A percentile compares a stretch with the other conserved stretches of the same genome.
These are phyloP conservation scores for Andrena haemorrhoa DNA, from an alignment of 2,888 invertebrate genomes.

Conservation along the genomic window DNA sequence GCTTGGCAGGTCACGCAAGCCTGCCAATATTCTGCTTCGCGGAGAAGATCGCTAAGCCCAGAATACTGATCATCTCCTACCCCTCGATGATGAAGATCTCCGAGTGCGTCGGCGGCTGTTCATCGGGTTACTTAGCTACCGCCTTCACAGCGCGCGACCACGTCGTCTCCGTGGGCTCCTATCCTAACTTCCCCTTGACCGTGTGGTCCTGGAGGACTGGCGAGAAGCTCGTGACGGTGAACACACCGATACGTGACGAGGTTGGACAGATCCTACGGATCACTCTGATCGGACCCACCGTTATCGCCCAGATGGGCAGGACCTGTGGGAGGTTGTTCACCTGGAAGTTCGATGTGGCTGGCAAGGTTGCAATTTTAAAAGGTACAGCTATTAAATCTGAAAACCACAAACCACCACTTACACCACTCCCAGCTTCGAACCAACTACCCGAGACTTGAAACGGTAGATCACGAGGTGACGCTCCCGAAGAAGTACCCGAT, in stretches of 20 bases:
- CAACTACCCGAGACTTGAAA: background rate
- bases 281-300: conserved; percentile 59
- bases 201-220: conserved; percentile 90
- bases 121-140: conserved; percentile 74
- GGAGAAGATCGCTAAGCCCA: conserved; percentile 88
- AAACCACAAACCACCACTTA: background rate
- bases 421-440: background rate
- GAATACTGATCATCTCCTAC: conserved; percentile 88
- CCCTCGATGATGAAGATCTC: conserved; percentile 86
- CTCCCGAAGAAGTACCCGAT: conserved; percentile 69
- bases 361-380: conserved; percentile 59
- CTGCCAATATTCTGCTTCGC: conserved; percentile 86
- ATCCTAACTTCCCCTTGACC: conserved; percentile 84
- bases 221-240: conserved; percentile 85
- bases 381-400: conserved; percentile 9
- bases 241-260: conserved; percentile 75
- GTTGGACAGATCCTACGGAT: conserved; percentile 73
- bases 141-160: conserved; percentile 75
- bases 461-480: conserved; percentile 65
- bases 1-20: conserved; percentile 76
- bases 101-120: conserved; percentile 71
- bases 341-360: conserved; percentile 74
- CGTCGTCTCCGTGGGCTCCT: conserved; percentile 75
- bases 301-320: conserved; percentile 77
- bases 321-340: conserved; percentile 73